Evolutionary conservation across 2,113 vertebrate genomes (phyloP).

Genomic region (Lagopus muta): DNA sequence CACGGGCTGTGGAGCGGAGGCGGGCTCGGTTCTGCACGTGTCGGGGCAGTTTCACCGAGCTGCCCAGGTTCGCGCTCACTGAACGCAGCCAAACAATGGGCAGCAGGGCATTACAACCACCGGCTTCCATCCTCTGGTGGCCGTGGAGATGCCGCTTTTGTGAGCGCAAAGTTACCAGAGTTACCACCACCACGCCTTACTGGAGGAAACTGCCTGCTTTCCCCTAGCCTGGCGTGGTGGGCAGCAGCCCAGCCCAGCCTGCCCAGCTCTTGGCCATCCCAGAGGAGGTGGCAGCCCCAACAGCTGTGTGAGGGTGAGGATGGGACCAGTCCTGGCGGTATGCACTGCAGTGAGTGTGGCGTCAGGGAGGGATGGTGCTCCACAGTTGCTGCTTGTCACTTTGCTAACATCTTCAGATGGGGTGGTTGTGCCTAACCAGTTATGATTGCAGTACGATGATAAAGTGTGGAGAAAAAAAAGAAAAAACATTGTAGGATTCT

Average conservation of each 20-base stretch:
- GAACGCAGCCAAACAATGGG: background rate
- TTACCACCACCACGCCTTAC: background rate
- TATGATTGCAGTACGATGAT: background rate
- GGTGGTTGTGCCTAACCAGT: background rate
- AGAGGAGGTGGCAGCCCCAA: background rate
- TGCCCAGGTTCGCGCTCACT: background rate
- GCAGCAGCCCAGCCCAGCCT: too few species aligned
- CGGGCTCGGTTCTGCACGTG: background rate
- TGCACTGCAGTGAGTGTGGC: background rate
- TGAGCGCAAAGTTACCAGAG: accelerated
- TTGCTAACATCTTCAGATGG: background rate
- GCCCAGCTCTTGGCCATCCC: too few species aligned
- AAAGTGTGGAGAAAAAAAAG: background rate
- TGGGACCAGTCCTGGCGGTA: background rate
- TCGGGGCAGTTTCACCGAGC: background rate
- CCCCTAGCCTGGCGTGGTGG: background rate
- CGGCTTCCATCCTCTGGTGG: accelerated
- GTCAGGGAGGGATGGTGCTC: background rate
- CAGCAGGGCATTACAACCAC: background rate
- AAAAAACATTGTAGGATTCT: background rate
- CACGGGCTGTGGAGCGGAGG: background rate
- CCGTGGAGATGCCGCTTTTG: background rate
- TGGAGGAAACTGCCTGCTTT: background rate
- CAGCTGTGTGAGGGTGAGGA: background rate
- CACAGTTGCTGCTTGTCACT: background rate